Base-by-base conservation (phyloP, 2,797 vertebrate species). In the Morelia viridis region DNA sequence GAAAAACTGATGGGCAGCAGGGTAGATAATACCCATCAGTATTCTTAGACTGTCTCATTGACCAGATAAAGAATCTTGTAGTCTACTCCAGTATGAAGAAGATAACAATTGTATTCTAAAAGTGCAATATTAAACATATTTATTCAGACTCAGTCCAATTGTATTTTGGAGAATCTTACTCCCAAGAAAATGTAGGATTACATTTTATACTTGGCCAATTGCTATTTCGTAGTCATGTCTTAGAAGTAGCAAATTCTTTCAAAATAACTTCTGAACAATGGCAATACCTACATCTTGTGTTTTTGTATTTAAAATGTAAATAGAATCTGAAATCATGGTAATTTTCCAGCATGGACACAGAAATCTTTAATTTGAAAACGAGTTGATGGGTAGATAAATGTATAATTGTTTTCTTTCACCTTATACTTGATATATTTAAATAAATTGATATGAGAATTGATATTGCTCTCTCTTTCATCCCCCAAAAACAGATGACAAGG, bases 401-500 rank as follows among this genome's bases (percentile, higher is more conserved):
- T 83, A n/a, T 5, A 22, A 0, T 0, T 9, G 1, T 68, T 87
- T 93, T 92, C 61, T 8, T 71, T 76, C 28, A 50, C 15, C 57
- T 83, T 83, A 8, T n/a, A n/a, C 1, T 12, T 64, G 11, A 31
- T 19, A 80, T 62, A 1, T 35, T 58, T 53, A 89, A 89, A 62
- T 28, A 46, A 46, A 80, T 80, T 80, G 19, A 80, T 31, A 76
- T 76, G 68, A 76, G 71, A 80, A 80, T 94, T 71, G 93, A 93
- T 5, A 10, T 92, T 93, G 50, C 7, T 7, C 7, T 96, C 85
- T 61, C 28, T 96, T 87, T 56, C 26, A 95, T 88, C 94, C 93
- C 97, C 92, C 95, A 85, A 19, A 83, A 96, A 96, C 95, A 96
- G 97, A 96, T 93, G 85, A 62, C 89, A 93, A 80, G 89, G 96